Evolutionary conservation across 1,140 invertebrate species (phyloP), one percentile per base, ranked within the genome.

Genomic region (Calliopsis andreniformis): DNA sequence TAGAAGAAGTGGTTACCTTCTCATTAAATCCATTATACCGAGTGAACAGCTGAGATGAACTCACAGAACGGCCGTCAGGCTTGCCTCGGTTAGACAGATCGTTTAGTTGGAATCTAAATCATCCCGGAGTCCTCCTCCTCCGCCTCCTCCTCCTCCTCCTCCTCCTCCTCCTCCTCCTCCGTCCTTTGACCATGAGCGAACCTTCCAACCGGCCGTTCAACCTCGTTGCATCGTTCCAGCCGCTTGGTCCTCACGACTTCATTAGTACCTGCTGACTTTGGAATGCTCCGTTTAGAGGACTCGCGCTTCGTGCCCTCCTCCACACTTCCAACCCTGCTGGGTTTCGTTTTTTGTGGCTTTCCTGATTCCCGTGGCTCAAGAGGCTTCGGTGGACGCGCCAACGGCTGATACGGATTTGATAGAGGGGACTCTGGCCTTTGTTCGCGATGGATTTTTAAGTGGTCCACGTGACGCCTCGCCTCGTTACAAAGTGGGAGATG

Each of bases 81-180:
- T 64, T 59, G 18, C n/a, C 32, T 30, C n/a, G 80, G 78, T 80
- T 85, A 81, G 86, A 87, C 84, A 83, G 84, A 87, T 87, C 84
- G 85, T 86, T 87, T 87, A 85, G 80, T 61, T 83, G 86, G 83
- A 87, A 87, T 87, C 85, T 87, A 87, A 87, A 87, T 87, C 80
- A 87, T 87, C 82, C 72, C 23, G 42, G 4, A 39, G 35, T 10
- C 35, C 35, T 39, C 35, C 35, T 39, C 49, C 32, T 66, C 28
- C 25, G n/a, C 14, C 56, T n/a, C n/a, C n/a, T n/a, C n/a, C n/a
- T n/a, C n/a, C n/a, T n/a, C 49, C 32, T 66, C 28, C 25, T n/a
- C n/a, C n/a, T n/a, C n/a, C 49, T 56, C 2, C n/a, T 39, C 51
- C 23, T 56, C 61, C 43, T 53, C 49, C 32, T 66, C 28, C 25